Percentiles rank a stretch among this genome's conserved stretches.
Evolutionary conservation across 2,888 invertebrate genomes (phyloP).

Genomic region (Drosophila peninsularis): DNA sequence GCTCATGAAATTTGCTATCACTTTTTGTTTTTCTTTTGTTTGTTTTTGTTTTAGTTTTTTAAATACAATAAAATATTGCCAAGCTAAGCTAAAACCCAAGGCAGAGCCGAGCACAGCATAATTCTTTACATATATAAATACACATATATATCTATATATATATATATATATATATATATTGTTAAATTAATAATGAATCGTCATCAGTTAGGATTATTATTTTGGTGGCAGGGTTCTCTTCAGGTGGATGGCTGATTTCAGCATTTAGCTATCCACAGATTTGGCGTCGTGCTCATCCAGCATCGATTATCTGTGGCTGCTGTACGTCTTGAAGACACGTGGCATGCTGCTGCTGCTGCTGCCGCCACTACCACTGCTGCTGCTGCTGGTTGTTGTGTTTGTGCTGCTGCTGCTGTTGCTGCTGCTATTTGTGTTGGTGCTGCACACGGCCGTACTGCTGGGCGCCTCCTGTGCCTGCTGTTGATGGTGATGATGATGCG

Average conservation of each 20-base stretch:
- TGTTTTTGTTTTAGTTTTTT: slow-evolving; percentile 37
- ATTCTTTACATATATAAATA: slow-evolving; percentile 2
- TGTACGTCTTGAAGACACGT: slow-evolving; percentile 84
- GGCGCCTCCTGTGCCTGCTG: slow-evolving; percentile 24
- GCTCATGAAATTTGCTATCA: slow-evolving; percentile 72
- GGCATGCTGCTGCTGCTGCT: slow-evolving; percentile 71
- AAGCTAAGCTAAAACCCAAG: slow-evolving; percentile 38
- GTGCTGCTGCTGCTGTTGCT: slow-evolving; percentile 35
- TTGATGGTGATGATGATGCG: slow-evolving; percentile 36
- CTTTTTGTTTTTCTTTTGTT: slow-evolving; percentile 50
- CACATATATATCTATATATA: slow-evolving; percentile 35
- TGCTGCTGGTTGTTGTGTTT: slow-evolving; percentile 19
- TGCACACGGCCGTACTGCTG: slow-evolving; percentile 12
- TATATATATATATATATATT: slow-evolving; percentile 39
- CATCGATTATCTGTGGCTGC: slow-evolving; percentile 84
- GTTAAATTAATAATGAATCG: slow-evolving; percentile 43
- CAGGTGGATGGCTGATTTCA: slow-evolving; percentile 67
- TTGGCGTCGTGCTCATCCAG: slow-evolving; percentile 11
- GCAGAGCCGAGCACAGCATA: slow-evolving; percentile 27
- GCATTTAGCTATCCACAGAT: slow-evolving; percentile 8
- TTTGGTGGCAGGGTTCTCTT: slow-evolving; percentile 46
- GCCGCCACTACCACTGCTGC: slow-evolving; percentile 22
- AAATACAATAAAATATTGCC: slow-evolving; percentile 38
- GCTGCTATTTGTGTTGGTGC: slow-evolving; percentile 1
- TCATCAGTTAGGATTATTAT: slow-evolving; percentile 54